A percentile compares a stretch with the other conserved stretches of the same genome.
These are phyloP conservation scores for Deroplatys truncata DNA, from an alignment of 2,888 invertebrate species.

Conservation along the genomic window DNA sequence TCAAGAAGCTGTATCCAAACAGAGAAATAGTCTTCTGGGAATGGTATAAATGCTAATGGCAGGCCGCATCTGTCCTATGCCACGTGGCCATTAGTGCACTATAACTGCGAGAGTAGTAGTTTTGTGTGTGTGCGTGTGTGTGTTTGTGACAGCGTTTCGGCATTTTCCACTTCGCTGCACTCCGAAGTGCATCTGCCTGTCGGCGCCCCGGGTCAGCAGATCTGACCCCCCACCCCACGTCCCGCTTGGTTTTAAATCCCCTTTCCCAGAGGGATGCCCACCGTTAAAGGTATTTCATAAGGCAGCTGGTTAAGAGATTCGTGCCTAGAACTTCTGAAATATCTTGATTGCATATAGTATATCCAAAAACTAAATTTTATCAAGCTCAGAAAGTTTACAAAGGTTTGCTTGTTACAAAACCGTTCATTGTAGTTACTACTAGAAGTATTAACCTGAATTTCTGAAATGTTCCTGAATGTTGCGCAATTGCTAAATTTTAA, in stretches of 20 bases:
- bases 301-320: too few relatives aligned
- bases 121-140: not conserved
- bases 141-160: not conserved
- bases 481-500: too few relatives aligned
- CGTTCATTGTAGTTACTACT: too few relatives aligned
- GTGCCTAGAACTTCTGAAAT: too few relatives aligned
- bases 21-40: not conserved
- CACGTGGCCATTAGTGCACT: not conserved
- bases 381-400: too few relatives aligned
- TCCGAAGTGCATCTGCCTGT: slow-evolving; percentile 19
- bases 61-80: not conserved
- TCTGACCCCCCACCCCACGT: not conserved
- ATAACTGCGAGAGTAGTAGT: not conserved
- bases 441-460: too few relatives aligned
- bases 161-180: not conserved
- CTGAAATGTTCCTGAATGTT: too few relatives aligned
- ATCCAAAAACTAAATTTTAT: too few relatives aligned
- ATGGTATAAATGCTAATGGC: not conserved
- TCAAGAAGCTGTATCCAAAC: not conserved
- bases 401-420: too few relatives aligned
- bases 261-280: not conserved
- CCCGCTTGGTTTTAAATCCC: not conserved
- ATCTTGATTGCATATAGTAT: too few relatives aligned
- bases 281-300: too few relatives aligned
- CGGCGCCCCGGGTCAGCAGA: not conserved